phyloP scores from a whole-genome alignment of 2,797 vertebrate species.

The Lycodopsis pacificus region DNA sequence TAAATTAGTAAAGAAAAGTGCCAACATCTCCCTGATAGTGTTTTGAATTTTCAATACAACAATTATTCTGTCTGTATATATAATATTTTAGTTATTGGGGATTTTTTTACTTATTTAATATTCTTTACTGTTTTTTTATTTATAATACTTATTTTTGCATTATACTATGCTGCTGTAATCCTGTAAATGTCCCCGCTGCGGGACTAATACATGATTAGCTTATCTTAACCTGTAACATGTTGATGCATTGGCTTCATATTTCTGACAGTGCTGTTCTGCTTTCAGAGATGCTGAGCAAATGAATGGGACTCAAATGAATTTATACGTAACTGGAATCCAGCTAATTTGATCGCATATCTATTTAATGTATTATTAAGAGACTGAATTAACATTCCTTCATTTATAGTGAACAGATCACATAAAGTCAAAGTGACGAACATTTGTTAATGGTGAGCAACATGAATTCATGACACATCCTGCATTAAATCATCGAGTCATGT shows the following conservation, averaged over 20 bases:
- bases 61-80: too few relatives aligned
- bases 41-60: background rate
- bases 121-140: too few relatives aligned
- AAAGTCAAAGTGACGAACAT: background rate
- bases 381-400: background rate
- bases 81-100: too few relatives aligned
- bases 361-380: background rate
- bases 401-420: background rate
- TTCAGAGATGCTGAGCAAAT: background rate
- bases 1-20: background rate
- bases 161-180: too few relatives aligned
- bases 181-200: too few relatives aligned
- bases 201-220: too few relatives aligned
- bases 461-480: background rate
- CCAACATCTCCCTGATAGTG: background rate
- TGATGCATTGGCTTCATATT: background rate
- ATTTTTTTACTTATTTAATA: too few relatives aligned
- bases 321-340: background rate
- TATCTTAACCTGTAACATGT: background rate
- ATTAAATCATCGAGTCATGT: background rate
- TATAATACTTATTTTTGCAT: too few relatives aligned
- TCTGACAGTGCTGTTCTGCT: background rate
- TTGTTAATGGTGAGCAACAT: background rate
- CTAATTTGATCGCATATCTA: background rate
- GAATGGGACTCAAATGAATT: background rate